Base-by-base conservation (phyloP, 2,113 vertebrate genomes). In the Ochotona princeps region DNA sequence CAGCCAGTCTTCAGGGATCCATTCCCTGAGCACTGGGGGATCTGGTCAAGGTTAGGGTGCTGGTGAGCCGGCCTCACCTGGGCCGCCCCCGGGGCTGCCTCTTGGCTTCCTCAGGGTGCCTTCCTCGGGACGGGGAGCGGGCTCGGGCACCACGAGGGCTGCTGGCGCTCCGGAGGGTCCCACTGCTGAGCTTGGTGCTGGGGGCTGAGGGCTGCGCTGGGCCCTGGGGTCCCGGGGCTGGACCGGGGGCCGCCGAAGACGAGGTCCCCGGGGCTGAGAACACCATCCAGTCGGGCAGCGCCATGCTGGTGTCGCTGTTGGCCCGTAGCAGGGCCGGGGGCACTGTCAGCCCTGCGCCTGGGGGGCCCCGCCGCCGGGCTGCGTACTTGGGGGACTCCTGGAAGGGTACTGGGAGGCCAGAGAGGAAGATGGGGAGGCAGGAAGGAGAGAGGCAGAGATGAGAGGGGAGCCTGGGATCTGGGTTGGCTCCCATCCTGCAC, bases 301-400 rank as follows among this genome's bases (percentile, higher is more conserved):
- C 99, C 98, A 99, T 99, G 98, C 98, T 99, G 97, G 98, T 99
- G 94, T 99, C 99, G 0, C 99, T 99, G 98, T 99, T 99, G 96
- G 99, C 99, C 1, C 99, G 98, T 10, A 99, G 98, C 95, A 99
- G 98, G 0, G 96, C 84, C 0, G 99, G 99, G 65, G 99, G 99
- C 49, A 98, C 96, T 0, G 98, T 96, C 95, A 99, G 98, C 69
- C 97, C 97, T 7, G 94, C 38, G 0, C 97, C 97, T 0, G 98
- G 98, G 35, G 97, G 61, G 74, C 99, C 99, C 49, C 98, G 98
- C 87, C 98, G 98, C 97, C 99, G 98, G 87, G 98, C 98, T 20
- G 98, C 99, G 0, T 98, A 99, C 96, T 99, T 99, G 13, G 99
- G 99, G 75, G 98, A 99, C 97, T 99, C 99, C 97, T 99, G 98